phyloP scores from a whole-genome alignment of 2,113 vertebrate genomes.

The Cygnus atratus region DNA sequence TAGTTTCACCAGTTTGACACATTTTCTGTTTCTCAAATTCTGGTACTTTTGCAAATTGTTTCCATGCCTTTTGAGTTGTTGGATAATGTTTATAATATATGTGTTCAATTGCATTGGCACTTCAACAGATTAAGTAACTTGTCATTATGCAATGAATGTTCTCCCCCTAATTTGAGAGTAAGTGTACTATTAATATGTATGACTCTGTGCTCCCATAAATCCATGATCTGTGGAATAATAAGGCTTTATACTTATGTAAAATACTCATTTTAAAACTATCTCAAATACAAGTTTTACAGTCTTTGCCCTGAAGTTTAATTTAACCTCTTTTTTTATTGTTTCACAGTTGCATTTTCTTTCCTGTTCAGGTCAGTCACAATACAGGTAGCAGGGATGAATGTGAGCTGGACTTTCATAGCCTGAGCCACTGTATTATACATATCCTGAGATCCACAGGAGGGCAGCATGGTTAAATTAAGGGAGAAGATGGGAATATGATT shows the following conservation, averaged over 20 bases:
- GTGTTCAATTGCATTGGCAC: background rate
- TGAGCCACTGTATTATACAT: background rate
- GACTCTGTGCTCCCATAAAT: background rate
- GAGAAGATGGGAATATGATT: background rate
- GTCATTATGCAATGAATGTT: background rate
- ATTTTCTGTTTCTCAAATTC: background rate
- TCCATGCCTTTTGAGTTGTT: background rate
- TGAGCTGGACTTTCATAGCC: background rate
- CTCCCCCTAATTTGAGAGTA: constrained; percentile 10
- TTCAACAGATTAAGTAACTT: background rate
- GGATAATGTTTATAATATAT: constrained; percentile 10
- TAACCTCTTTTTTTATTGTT: background rate
- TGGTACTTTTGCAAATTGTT: background rate
- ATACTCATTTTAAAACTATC: background rate
- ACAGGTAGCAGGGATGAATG: background rate
- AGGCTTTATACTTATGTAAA: background rate
- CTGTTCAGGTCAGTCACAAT: background rate
- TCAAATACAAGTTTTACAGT: background rate
- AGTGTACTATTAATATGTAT: constrained; percentile 12
- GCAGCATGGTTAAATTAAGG: constrained; percentile 74
- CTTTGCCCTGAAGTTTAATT: background rate
- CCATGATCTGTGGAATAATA: background rate
- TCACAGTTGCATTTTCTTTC: background rate
- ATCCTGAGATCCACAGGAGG: constrained; percentile 74
- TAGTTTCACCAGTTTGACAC: background rate